Base-by-base conservation (phyloP, 2,888 invertebrate genomes). In the Drosophila leonis region DNA sequence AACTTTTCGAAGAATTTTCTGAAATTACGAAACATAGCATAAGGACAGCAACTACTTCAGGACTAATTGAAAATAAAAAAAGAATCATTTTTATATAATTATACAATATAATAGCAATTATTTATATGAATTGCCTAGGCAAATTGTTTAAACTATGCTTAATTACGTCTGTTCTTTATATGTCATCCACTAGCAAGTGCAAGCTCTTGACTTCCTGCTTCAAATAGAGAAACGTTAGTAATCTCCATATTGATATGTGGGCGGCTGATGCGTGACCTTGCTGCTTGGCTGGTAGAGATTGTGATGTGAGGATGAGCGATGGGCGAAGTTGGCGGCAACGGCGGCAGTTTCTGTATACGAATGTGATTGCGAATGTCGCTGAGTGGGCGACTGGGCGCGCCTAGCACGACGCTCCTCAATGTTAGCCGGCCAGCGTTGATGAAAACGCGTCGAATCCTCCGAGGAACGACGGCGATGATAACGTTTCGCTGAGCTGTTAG, bases 221-320 rank as follows among this genome's bases (percentile, higher is more conserved):
- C 39, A 72, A 15, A n/a, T 12, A 15, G 10, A n/a, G 12, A 37
- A 27, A 24, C n/a, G 12, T 73, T 85, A 94, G 93, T 77, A 94
- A 92, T 83, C 94, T 91, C 90, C 94, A 91, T 90, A 91, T 84
- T 95, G 94, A 72, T 91, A 91, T 13, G 90, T 90, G 61, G 91
- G 90, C 46, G 83, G 75, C 41, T 81, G 77, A 56, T 79, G 79
- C 12, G 79, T 49, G 12, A 44, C 62, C 48, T 75, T 83, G 29
- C 72, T 71, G 44, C 78, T 92, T n/a, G 92, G 92, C 84, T 92
- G 91, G 65, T 93, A 93, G 1, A 95, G 93, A 87, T 95, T 95
- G 90, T 95, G 95, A 67, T 95, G 95, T 0, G 95, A 95, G 67
- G 95, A 95, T 0, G 95, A 95, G 62, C 92, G 90, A 69, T 83